phyloP scores from a whole-genome alignment of 2,113 vertebrate species.

The Hippocampus guttulatus region DNA sequence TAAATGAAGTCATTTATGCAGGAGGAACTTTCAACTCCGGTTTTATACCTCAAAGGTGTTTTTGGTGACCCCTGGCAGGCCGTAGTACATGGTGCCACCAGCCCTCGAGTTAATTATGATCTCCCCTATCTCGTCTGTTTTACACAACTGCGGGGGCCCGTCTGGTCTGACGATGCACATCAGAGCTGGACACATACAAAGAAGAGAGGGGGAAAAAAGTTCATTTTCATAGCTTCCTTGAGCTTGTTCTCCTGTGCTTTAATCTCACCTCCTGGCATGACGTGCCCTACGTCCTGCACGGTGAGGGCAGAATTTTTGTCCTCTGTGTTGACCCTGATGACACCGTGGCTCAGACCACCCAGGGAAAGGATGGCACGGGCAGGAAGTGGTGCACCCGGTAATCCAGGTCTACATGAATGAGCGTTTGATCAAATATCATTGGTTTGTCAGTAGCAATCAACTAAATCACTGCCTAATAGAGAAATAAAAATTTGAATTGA shows the following conservation, averaged over 20 bases:
- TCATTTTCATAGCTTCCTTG: neutral
- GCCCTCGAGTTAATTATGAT: constrained; percentile 93
- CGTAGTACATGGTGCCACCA: constrained; percentile 93
- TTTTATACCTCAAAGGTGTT: constrained; percentile 89
- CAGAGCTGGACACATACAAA: constrained; percentile 72
- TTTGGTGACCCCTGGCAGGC: constrained; percentile 90
- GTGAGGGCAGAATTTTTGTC: constrained; percentile 97
- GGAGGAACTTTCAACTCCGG: neutral
- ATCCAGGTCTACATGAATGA: constrained; percentile 77
- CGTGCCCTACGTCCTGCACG: constrained; percentile 93
- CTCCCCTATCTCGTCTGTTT: constrained; percentile 95
- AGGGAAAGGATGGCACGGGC: constrained; percentile 93
- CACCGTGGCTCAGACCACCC: constrained; percentile 89
- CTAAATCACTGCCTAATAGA: neutral
- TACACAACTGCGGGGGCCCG: constrained; percentile 89
- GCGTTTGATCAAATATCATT: neutral
- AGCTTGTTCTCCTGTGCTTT: neutral
- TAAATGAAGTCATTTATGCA: neutral
- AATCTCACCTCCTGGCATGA: constrained; percentile 93
- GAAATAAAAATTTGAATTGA: neutral
- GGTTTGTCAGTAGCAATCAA: neutral
- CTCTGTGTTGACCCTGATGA: constrained; percentile 95
- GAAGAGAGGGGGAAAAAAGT: too few species aligned
- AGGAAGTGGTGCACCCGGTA: constrained; percentile 87
- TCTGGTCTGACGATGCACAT: constrained; percentile 95